A percentile compares a stretch with the other conserved stretches of the same genome.
These are phyloP conservation scores for Liopterus haemorrhoidalis DNA, from an alignment of 2,888 invertebrate species.

Conservation along the genomic window DNA sequence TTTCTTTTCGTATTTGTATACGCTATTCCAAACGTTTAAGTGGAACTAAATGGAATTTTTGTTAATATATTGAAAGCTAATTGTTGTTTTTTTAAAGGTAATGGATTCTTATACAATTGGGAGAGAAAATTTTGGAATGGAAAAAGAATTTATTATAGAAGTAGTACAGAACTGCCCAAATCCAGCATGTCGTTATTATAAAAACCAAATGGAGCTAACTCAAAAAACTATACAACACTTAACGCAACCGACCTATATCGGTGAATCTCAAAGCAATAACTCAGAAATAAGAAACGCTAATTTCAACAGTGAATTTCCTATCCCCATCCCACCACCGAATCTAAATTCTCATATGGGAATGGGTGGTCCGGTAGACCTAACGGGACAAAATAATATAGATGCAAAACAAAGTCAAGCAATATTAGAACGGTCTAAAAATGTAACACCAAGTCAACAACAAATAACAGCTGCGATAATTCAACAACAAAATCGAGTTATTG, in stretches of 20 bases:
- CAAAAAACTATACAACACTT: slow-evolving; percentile 68
- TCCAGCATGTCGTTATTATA: slow-evolving; percentile 81
- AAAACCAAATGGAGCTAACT: slow-evolving; percentile 70
- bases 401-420: slow-evolving; percentile 37
- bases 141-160: slow-evolving; percentile 82
- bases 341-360: slow-evolving; percentile 39
- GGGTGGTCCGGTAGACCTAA: slow-evolving; percentile 42
- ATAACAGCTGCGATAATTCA: slow-evolving; percentile 57
- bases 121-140: slow-evolving; percentile 79
- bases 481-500: slow-evolving; percentile 57
- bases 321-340: slow-evolving; percentile 40
- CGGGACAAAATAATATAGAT: slow-evolving; percentile 31
- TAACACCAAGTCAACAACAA: slow-evolving; percentile 53
- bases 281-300: slow-evolving; percentile 41
- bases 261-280: slow-evolving; percentile 41
- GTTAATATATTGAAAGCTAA: no score
- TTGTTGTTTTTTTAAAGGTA: slow-evolving; percentile 47
- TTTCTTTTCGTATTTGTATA: no score
- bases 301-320: slow-evolving; percentile 37
- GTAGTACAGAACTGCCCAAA: slow-evolving; percentile 85
- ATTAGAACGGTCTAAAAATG: slow-evolving; percentile 43
- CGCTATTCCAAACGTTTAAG: no score
- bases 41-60: no score
- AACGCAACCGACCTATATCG: slow-evolving; percentile 48
- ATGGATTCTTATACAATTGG: slow-evolving; percentile 83